phyloP scores from a whole-genome alignment of 2,888 invertebrate genomes.

The Pammene aurita region DNA sequence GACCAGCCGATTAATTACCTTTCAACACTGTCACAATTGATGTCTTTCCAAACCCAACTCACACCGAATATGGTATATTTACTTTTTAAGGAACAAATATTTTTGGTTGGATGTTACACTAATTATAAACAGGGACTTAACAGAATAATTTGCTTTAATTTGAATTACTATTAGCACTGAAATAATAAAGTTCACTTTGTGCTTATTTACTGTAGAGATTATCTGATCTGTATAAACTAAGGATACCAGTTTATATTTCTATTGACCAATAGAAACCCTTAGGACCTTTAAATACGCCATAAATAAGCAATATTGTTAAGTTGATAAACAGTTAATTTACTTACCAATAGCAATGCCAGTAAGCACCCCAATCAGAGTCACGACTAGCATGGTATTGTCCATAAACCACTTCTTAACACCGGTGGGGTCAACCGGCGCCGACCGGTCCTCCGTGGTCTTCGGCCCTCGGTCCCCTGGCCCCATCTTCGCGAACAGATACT shows the following conservation, averaged over 20 bases:
- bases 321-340: slow-evolving; percentile 43
- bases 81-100: no score
- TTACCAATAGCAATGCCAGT: slow-evolving; percentile 89
- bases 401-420: slow-evolving; percentile 87
- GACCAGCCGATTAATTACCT: neutral
- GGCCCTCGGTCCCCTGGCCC: slow-evolving; percentile 85
- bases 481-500: slow-evolving; percentile 92
- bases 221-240: no score
- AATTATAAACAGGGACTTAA: no score
- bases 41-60: neutral
- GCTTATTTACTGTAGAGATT: no score
- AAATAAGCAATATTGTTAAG: neutral
- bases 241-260: no score
- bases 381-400: slow-evolving; percentile 90
- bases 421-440: slow-evolving; percentile 86
- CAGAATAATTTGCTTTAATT: no score
- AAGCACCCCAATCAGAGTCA: slow-evolving; percentile 91
- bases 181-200: no score
- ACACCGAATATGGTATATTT: no score
- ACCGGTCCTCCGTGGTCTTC: slow-evolving; percentile 84
- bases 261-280: no score
- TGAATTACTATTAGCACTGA: no score
- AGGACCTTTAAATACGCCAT: neutral
- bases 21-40: neutral
- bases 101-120: no score